Evolutionary conservation across 2,888 invertebrate genomes (phyloP).

Genomic region (Herminia tarsipennalis): DNA sequence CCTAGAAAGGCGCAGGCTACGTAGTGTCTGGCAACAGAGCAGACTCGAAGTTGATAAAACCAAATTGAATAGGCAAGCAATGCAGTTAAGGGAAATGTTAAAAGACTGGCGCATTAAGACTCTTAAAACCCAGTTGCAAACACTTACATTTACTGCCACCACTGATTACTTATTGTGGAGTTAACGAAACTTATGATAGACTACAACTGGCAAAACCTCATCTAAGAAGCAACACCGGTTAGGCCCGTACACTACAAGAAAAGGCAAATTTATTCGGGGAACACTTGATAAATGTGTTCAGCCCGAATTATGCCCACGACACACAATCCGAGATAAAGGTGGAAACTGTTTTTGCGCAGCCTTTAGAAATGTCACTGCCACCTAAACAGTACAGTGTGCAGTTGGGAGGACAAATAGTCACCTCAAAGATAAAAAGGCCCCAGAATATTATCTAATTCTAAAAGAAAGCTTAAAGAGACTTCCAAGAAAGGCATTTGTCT

Average conservation of each 20-base stretch:
- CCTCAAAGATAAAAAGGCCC: slow-evolving; percentile 4
- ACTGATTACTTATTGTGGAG: neutral
- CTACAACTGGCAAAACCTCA: too few relatives aligned
- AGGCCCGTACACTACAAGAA: too few relatives aligned
- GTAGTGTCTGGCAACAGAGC: slow-evolving; percentile 20
- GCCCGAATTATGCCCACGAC: neutral
- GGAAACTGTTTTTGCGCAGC: neutral
- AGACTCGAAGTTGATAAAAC: slow-evolving; percentile 6
- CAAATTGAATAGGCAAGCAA: neutral
- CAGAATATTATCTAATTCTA: slow-evolving; percentile 8
- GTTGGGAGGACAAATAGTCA: neutral
- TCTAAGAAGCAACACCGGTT: too few relatives aligned
- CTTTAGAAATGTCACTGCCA: slow-evolving; percentile 1
- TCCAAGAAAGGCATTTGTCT: slow-evolving; percentile 5
- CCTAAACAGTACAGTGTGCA: neutral
- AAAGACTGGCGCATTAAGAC: neutral
- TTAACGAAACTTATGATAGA: too few relatives aligned
- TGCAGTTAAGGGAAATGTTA: neutral
- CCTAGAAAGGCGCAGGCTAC: neutral
- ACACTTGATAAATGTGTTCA: neutral
- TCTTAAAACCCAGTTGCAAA: too few relatives aligned
- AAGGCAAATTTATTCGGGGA: neutral
- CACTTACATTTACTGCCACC: neutral
- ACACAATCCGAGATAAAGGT: neutral
- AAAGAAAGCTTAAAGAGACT: slow-evolving; percentile 1